phyloP scores from a whole-genome alignment of 2,797 vertebrate genomes.

The Scleropages formosus region DNA sequence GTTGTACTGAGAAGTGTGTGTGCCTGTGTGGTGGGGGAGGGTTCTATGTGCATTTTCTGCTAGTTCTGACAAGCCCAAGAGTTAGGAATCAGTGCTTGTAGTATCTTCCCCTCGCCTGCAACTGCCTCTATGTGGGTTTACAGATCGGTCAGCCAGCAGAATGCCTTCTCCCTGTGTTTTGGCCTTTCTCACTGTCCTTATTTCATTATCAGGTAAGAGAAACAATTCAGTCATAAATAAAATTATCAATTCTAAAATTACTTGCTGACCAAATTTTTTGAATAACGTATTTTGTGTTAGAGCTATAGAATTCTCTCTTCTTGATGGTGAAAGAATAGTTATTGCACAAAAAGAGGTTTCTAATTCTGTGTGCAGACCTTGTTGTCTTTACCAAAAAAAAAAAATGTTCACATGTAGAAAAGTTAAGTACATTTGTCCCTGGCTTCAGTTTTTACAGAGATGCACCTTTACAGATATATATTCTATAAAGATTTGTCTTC shows the following conservation, averaged over 20 bases:
- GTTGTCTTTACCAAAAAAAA: background rate
- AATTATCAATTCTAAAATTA: background rate
- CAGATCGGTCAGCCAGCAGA: background rate
- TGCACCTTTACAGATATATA: no score
- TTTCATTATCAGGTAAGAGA: conserved; percentile 20
- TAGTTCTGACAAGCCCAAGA: background rate
- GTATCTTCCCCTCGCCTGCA: background rate
- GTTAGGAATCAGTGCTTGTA: background rate
- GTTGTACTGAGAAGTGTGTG: background rate
- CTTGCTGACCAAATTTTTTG: background rate
- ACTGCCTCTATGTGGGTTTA: conserved; percentile 13
- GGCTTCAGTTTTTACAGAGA: no score
- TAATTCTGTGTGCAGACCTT: background rate
- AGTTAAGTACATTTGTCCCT: no score
- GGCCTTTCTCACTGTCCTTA: conserved; percentile 17
- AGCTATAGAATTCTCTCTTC: background rate
- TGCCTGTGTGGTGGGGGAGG: background rate
- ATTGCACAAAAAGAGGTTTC: background rate
- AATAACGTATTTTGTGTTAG: background rate
- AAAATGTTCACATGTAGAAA: no score
- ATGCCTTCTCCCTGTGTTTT: conserved; percentile 15
- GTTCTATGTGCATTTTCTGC: background rate
- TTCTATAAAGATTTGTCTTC: no score
- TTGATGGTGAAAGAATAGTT: background rate
- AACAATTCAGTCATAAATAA: background rate